Conservation (phyloP, 2,797 vertebrate genomes). For the Spondyliosoma cantharus region DNA sequence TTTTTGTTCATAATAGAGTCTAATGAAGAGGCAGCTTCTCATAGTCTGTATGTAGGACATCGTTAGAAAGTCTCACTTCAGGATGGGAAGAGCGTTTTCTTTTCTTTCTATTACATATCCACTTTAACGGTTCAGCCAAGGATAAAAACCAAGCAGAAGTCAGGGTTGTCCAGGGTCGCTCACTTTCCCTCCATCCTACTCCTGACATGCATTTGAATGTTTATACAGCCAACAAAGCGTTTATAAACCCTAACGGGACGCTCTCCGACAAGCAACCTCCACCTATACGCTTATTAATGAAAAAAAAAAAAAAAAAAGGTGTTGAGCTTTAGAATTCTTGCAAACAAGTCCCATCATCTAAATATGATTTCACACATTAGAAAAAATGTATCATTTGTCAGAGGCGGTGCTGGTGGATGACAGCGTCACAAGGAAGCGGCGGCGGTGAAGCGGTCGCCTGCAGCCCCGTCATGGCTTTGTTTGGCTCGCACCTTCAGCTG, state of each 20-base stretch:
- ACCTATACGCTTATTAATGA: background rate
- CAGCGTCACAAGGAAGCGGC: background rate
- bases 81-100: background rate
- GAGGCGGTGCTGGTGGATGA: background rate
- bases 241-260: background rate
- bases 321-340: background rate
- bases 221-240: constrained; percentile 16
- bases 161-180: background rate
- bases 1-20: constrained; percentile 1
- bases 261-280: background rate
- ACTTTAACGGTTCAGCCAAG: constrained; percentile 20
- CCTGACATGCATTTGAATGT: background rate
- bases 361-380: background rate
- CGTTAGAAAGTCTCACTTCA: constrained; percentile 18
- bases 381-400: background rate
- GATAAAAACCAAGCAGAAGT: constrained; percentile 21
- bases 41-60: constrained; percentile 38
- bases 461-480: constrained; percentile 63
- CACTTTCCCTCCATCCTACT: constrained; percentile 25
- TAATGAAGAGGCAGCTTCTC: constrained; percentile 36
- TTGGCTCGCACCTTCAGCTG: constrained; percentile 60
- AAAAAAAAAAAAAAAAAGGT: background rate
- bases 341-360: constrained; percentile 11
- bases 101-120: constrained; percentile 1
- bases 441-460: background rate